Evolutionary conservation across 2,797 vertebrate genomes (phyloP).

Genomic region (Antrozous pallidus): DNA sequence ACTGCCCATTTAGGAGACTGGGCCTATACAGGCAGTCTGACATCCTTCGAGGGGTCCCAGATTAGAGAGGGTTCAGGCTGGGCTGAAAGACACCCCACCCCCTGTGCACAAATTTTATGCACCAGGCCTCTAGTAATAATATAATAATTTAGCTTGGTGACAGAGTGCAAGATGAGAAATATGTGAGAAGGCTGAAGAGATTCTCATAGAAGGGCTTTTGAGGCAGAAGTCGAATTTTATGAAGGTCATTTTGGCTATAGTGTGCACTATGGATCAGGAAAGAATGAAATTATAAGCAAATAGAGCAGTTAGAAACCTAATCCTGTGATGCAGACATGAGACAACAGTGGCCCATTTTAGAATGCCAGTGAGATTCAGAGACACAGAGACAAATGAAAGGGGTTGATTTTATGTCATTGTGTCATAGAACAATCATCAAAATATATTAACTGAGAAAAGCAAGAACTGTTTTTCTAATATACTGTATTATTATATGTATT

Average conservation of each 20-base stretch:
- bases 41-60: too few species aligned
- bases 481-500: not conserved
- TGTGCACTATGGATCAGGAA: not conserved
- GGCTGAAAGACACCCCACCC: too few species aligned
- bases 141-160: not conserved
- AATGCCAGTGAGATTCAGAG: not conserved
- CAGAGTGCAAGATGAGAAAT: not conserved
- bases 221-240: not conserved
- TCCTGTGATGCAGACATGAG: too few species aligned
- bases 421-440: not conserved
- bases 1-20: too few species aligned
- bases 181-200: not conserved
- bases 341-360: rapidly evolving
- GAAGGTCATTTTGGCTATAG: not conserved
- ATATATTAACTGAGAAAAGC: not conserved
- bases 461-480: not conserved
- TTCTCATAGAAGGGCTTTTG: not conserved
- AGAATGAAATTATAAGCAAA: not conserved
- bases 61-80: too few species aligned
- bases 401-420: not conserved
- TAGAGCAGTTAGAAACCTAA: too few species aligned
- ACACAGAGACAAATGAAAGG: not conserved
- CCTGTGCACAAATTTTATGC: too few species aligned
- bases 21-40: too few species aligned
- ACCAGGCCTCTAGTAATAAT: too few species aligned